phyloP scores from a whole-genome alignment of 2,888 invertebrate genomes.

The Stenodera caucasica region DNA sequence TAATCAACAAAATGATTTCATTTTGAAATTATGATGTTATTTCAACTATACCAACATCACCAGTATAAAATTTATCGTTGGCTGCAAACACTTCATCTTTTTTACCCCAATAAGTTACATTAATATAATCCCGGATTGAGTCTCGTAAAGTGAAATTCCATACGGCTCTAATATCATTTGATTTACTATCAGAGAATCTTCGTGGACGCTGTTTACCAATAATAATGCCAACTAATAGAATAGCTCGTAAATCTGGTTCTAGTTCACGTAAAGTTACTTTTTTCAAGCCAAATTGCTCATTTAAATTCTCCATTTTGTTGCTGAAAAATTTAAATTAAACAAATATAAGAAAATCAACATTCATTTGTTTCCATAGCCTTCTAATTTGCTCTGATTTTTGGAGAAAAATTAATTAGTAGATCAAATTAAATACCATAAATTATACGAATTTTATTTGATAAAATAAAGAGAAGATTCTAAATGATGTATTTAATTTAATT shows the following conservation, averaged over 20 bases:
- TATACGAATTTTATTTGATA: too few relatives aligned
- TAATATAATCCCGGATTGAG: conserved; percentile 70
- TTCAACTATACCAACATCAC: conserved; percentile 76
- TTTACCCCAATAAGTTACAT: conserved; percentile 76
- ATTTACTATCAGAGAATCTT: conserved; percentile 58
- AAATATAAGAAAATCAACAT: neutral
- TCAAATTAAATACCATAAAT: too few relatives aligned
- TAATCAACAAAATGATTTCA: too few relatives aligned
- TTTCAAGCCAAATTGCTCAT: conserved; percentile 38
- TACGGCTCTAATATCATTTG: conserved; percentile 66
- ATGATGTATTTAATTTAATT: neutral
- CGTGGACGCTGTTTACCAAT: conserved; percentile 68
- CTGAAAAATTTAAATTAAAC: neutral
- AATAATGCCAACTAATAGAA: conserved; percentile 61
- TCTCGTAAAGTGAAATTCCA: conserved; percentile 78
- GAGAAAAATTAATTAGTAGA: too few relatives aligned
- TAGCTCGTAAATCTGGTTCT: conserved; percentile 44
- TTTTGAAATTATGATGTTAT: too few relatives aligned
- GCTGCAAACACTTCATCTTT: conserved; percentile 64
- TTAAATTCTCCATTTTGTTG: conserved; percentile 26
- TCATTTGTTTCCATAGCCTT: neutral
- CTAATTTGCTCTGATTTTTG: neutral
- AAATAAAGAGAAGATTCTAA: too few relatives aligned
- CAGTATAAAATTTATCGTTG: conserved; percentile 66
- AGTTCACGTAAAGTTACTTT: conserved; percentile 45